Conservation (phyloP, 2,888 invertebrate species). For the Cylindroiulus punctatus region DNA sequence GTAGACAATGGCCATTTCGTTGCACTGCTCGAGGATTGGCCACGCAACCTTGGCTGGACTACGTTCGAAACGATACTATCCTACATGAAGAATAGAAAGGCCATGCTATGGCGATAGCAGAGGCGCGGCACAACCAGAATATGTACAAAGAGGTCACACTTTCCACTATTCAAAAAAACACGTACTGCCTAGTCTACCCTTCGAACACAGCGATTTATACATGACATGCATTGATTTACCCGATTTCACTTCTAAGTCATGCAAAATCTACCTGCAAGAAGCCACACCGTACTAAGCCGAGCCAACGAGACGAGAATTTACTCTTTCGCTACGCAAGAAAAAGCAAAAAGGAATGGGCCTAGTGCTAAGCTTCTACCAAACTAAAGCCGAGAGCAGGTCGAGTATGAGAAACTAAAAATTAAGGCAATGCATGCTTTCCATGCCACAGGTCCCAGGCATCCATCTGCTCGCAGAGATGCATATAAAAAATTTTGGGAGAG, state of each 20-base stretch:
- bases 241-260: not conserved
- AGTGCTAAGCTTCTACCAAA: slow-evolving; percentile 3
- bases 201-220: slow-evolving; percentile 21
- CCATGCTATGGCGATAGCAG: slow-evolving; percentile 25
- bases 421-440: slow-evolving; percentile 38
- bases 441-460: slow-evolving; percentile 16
- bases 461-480: slow-evolving; percentile 19
- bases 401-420: not conserved
- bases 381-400: not conserved
- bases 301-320: not conserved
- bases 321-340: not conserved
- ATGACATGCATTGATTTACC: slow-evolving; percentile 21
- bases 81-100: slow-evolving; percentile 22
- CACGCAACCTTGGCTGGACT: not conserved
- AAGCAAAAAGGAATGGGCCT: not conserved
- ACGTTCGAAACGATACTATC: not conserved
- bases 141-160: slow-evolving; percentile 18
- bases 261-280: slow-evolving; percentile 19
- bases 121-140: slow-evolving; percentile 34
- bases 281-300: not conserved
- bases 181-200: slow-evolving; percentile 3
- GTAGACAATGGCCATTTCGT: not conserved
- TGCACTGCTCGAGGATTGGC: not conserved
- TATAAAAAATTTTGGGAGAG: not conserved
- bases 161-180: not conserved